Base-by-base conservation (phyloP, 2,888 invertebrate genomes). In the Miltochrista miniata region DNA sequence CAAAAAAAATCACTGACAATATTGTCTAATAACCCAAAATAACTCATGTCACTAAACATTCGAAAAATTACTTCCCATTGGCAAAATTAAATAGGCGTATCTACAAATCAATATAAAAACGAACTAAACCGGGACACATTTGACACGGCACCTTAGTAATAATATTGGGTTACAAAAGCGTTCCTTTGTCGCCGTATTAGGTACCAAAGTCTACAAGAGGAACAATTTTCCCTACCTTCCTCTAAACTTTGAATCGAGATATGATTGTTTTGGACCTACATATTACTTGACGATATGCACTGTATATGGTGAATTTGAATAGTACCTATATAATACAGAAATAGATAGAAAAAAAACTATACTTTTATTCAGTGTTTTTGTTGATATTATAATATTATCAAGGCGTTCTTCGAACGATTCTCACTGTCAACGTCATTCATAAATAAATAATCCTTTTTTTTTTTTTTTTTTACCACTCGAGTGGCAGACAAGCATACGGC, bases 91-190 rank as follows among this genome's bases (percentile, higher is more conserved):
- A 46, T 37, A 50, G 45, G 56, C 39, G 70, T 74, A 68, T 70
- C 52, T 57, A 59, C 68, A 60, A 64, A 61, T 59, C 56, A 59
- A 72, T 65, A 61, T 68, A 70, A 69, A 63, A 63, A 52, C 30
- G 67, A 68, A 71, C 68, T 67, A 69, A 69, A 73, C 72, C 56
- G 72, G 72, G 65, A 70, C 76, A 65, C 72, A 65, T 67, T 72
- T 83, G 83, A 84, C 79, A 82, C 81, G 76, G 74, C 66, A 39
- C 58, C 68, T 72, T 76, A 73, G 76, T 72, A 79, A 76, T 77
- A 78, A 80, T 81, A 83, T 81, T 78, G 76, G 73, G 79, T 75
- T 77, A 81, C 82, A 80, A 81, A 78, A 72, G 73, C 70, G 75
- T 72, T 79, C 77, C 72, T 81, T 81, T 79, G 80, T 79, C 70